These are phyloP conservation scores for Smittia aterrima DNA, from an alignment of 2,888 invertebrate species.

Conservation along the genomic window DNA sequence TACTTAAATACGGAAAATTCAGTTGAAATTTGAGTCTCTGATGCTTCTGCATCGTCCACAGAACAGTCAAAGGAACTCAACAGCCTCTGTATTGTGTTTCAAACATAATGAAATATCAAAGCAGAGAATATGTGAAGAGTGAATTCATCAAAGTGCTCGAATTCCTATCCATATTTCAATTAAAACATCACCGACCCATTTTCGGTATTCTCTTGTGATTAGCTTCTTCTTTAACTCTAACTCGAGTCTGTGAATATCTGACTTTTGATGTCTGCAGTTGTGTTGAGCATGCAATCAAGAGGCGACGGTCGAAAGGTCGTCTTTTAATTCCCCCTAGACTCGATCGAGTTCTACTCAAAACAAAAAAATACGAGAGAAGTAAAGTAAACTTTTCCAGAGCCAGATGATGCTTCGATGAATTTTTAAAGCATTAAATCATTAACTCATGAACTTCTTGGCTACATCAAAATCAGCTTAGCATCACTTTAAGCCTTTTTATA, in stretches of 20 bases:
- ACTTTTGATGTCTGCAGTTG: not conserved
- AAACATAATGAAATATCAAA: not conserved
- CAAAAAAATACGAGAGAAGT: too few species aligned
- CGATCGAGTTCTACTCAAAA: not conserved
- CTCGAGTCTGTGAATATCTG: too few species aligned
- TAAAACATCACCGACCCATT: constrained; percentile 11
- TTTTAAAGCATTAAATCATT: too few species aligned
- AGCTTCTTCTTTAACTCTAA: not conserved
- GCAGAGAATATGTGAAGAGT: not conserved
- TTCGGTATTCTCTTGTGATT: not conserved
- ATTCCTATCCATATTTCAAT: not conserved
- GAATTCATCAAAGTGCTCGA: not conserved
- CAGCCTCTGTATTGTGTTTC: not conserved
- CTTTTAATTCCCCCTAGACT: not conserved
- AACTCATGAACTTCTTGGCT: too few species aligned
- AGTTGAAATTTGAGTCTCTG: too few species aligned
- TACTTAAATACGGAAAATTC: not conserved
- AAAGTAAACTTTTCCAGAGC: too few species aligned
- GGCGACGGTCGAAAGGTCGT: too few species aligned
- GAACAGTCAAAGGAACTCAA: not conserved
- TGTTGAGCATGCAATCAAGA: too few species aligned
- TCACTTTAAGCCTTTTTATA: not conserved
- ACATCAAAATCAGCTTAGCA: not conserved
- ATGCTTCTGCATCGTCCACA: too few species aligned
- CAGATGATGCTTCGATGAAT: too few species aligned